Base-by-base conservation (phyloP, 2,113 vertebrate genomes). In the Rhizomys pruinosus region DNA sequence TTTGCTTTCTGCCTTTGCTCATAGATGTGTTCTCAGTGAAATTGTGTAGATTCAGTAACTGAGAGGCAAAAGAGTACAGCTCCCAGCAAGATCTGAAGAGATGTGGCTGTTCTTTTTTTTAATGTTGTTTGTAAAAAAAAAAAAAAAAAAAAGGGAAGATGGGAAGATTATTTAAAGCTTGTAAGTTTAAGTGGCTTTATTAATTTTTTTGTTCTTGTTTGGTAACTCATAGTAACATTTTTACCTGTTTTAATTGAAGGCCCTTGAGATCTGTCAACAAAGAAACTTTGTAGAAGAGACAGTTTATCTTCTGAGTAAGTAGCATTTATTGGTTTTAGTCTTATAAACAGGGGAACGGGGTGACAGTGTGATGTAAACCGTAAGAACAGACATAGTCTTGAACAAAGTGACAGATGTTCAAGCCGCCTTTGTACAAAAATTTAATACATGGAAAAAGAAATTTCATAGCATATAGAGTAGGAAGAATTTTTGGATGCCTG, bases 281-380 rank as follows among this genome's bases (percentile, higher is more conserved):
- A 99, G 99, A 95, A 99, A 99, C 97, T 99, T 99, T 96, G 99
- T 99, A 57, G 99, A 99, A 98, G 99, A 99, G 95, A 99, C 99
- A 0, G 99, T 99, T 88, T 99, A 99, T 97, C 98, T 99, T 96
- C 98, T 99, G 96, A 99, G 99, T 99, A 98, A 99, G 99, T 99
- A 97, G 11, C n/a, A 80, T 94, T 92, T 16, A 37, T 91, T 94
- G 22, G n/a, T 93, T 90, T 91, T 79, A 20, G 52, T 93, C 11
- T 57, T 23, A 61, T 89, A 82, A 89, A 79, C 27, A 57, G 69
- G 76, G 34, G 73, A 86, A 84, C 10, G 4, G 7, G 25, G 2
- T 63, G 27, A 42, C 15, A 25, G 19, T 0, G 0, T 86, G 64
- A 55, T 79, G 3, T 78, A 7, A 81, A 27, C 34, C 73, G 0